Conservation (phyloP, 2,888 invertebrate species). For the Oeneis ivallda region DNA sequence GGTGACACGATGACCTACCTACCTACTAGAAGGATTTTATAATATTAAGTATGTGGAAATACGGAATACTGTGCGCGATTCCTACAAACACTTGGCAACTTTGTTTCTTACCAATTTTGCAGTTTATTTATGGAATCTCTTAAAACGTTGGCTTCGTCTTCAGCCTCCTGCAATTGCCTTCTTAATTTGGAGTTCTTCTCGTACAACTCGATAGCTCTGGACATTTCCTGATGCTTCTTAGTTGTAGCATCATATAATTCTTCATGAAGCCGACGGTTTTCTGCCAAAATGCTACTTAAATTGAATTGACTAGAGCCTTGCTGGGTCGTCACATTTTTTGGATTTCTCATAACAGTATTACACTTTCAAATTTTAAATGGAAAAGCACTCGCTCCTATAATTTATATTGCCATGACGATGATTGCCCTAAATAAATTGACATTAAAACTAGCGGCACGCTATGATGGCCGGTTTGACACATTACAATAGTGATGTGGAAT, state of each 20-base stretch:
- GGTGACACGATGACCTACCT: too few relatives aligned
- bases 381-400: not conserved
- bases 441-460: too few relatives aligned
- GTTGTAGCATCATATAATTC: conserved; percentile 55
- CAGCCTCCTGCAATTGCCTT: conserved; percentile 50
- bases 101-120: not conserved
- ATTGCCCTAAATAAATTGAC: not conserved
- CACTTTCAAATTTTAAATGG: not conserved
- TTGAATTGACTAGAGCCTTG: conserved; percentile 23
- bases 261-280: conserved; percentile 52
- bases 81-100: too few relatives aligned
- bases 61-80: too few relatives aligned
- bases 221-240: conserved; percentile 73
- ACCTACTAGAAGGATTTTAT: too few relatives aligned
- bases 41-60: too few relatives aligned
- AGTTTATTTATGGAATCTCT: conserved; percentile 41
- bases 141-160: conserved; percentile 48
- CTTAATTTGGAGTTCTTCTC: conserved; percentile 54
- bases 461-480: too few relatives aligned
- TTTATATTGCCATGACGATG: not conserved
- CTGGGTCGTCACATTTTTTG: conserved; percentile 1
- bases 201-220: conserved; percentile 66
- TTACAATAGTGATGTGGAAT: too few relatives aligned
- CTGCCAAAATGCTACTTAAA: conserved; percentile 45
- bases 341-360: not conserved